Evolutionary conservation across 2,113 vertebrate species (phyloP), one percentile per base, ranked within the genome.

Genomic region (Shinisaurus crocodilurus): DNA sequence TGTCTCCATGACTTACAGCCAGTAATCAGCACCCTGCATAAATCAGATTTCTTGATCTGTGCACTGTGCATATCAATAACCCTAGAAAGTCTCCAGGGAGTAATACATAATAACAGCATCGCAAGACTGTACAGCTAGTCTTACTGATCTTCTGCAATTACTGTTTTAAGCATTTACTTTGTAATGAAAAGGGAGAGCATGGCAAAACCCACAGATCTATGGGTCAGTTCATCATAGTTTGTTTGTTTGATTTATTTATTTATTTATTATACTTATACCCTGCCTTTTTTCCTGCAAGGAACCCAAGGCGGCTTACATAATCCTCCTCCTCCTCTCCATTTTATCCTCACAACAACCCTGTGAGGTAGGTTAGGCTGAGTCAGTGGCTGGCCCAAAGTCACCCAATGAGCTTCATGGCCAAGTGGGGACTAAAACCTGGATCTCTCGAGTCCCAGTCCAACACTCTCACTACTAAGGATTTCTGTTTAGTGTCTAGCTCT

Each of bases 31-130:
- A 69, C 67, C 67, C 54, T 91, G 88, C 67, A 83, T 82, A 91
- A 93, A 93, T 85, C 91, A 40, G 76, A 89, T 15, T 50, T 86
- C 32, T 37, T 23, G n/a, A 65, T 90, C 90, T 91, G 92, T 88
- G 82, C 37, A 57, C 1, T 0, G 3, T 89, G 3, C 81, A 77
- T 75, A 77, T 50, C 43, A 84, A 85, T 18, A 85, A 89, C 63
- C 87, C 45, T 84, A 80, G 92, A 87, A 72, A 85, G 57, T 77
- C 4, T 60, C 54, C 1, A 90, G 37, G 67, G 89, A 90, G 45
- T 20, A 45, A 92, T 91, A 83, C 20, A 29, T 85, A 87, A 89
- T 37, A 75, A 40, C 57, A 81, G 50, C 20, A 23, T 63, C 16
- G 88, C 90, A 90, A 57, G 12, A 81, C 85, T 32, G 50, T 40